phyloP scores from a whole-genome alignment of 2,113 vertebrate genomes.

The Cyprinus carpio region DNA sequence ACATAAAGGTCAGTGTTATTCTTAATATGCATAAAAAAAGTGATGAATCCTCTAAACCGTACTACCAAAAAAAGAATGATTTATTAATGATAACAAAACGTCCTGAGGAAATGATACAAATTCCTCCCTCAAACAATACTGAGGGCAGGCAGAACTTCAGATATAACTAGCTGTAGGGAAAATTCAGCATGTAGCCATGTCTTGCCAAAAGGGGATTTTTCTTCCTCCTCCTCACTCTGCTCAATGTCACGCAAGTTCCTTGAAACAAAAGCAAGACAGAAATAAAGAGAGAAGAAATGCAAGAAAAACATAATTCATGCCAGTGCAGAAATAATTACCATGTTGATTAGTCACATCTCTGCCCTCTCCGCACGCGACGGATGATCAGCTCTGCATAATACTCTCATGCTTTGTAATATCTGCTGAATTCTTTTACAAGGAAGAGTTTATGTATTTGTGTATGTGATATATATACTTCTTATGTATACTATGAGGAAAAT shows the following conservation, averaged over 20 bases:
- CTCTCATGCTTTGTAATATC: neutral
- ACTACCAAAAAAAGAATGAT: slow-evolving; percentile 35
- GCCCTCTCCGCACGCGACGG: neutral
- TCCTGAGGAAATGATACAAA: slow-evolving; percentile 67
- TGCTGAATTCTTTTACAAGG: neutral
- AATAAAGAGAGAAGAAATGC: slow-evolving; percentile 6
- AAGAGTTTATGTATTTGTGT: neutral
- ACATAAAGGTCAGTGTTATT: neutral
- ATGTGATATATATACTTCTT: neutral
- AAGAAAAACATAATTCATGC: slow-evolving; percentile 32
- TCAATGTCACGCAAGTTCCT: slow-evolving; percentile 49
- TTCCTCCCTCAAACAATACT: slow-evolving; percentile 67
- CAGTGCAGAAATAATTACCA: slow-evolving; percentile 30
- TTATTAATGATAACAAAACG: slow-evolving; percentile 53
- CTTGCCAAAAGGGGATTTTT: slow-evolving; percentile 54
- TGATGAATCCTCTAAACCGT: neutral
- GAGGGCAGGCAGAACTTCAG: slow-evolving; percentile 50
- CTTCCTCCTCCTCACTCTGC: slow-evolving; percentile 10
- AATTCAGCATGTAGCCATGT: slow-evolving; percentile 33
- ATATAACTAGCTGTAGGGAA: slow-evolving; percentile 53
- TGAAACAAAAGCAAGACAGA: slow-evolving; percentile 42
- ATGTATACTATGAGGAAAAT: neutral
- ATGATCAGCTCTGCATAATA: neutral
- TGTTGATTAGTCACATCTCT: slow-evolving; percentile 11
- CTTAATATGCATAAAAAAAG: neutral